A percentile compares a stretch with the other conserved stretches of the same genome.
Evolutionary conservation across 30 jellyfish, hydroid and myxozoan species (phyloP).

Genomic region (Aurelia coerulea): DNA sequence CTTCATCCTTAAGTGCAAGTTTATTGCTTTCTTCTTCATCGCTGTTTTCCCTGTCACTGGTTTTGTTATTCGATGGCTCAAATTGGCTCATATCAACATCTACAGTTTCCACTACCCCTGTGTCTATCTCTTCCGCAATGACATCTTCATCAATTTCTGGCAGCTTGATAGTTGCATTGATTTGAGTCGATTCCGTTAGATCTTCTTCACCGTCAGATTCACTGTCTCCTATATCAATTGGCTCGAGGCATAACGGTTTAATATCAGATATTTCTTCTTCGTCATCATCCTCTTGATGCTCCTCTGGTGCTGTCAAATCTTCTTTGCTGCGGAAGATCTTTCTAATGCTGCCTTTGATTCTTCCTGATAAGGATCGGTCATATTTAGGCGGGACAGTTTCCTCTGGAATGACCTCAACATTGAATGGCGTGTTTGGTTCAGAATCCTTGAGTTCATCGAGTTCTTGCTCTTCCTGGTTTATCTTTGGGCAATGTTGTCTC

Average conservation of each 20-base stretch:
- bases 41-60: not conserved
- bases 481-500: not conserved
- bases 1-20: not conserved
- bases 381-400: not conserved
- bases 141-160: not conserved
- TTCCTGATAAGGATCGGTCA: not conserved
- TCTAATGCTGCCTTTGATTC: not conserved
- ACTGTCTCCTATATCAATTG: not conserved
- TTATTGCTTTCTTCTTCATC: not conserved
- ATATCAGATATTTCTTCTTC: constrained; percentile 9
- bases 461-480: not conserved
- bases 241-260: not conserved
- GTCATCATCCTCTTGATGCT: not conserved
- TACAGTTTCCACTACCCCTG: not conserved
- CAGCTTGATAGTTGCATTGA: too few species aligned
- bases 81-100: not conserved
- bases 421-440: not conserved
- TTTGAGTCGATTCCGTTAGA: too few species aligned
- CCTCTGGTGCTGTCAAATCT: not conserved
- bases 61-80: not conserved
- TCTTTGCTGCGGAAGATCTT: not conserved
- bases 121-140: not conserved
- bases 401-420: not conserved
- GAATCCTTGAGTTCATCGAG: not conserved
- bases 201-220: not conserved